Percentiles rank a stretch among this genome's conserved stretches.
phyloP scores from a whole-genome alignment of 2,113 vertebrate genomes.

The Cyprinodon variegatus region DNA sequence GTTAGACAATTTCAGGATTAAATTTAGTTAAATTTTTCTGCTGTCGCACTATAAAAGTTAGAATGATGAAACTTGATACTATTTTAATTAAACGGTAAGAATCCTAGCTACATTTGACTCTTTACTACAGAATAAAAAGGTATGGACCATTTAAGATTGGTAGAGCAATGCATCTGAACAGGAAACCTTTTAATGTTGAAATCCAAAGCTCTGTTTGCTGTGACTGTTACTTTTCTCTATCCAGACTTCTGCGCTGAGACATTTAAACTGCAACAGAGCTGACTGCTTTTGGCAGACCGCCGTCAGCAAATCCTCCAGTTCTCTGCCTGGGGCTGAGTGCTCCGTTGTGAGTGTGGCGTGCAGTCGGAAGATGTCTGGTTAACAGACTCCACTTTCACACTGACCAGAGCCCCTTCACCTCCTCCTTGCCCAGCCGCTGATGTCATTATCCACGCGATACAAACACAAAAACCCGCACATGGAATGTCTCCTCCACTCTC shows the following conservation, averaged over 20 bases:
- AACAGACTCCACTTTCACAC: conserved; percentile 77
- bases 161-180: conserved; percentile 10
- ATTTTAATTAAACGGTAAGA: conserved; percentile 25
- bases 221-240: conserved; percentile 59
- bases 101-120: conserved; percentile 37
- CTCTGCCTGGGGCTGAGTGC: conserved; percentile 67
- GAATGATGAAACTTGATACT: conserved; percentile 10
- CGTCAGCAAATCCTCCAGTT: conserved; percentile 49
- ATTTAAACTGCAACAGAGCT: conserved; percentile 64
- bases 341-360: conserved; percentile 66
- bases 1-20: too few species aligned
- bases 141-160: conserved; percentile 41
- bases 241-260: conserved; percentile 63
- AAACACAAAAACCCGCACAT: conserved; percentile 56
- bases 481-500: conserved; percentile 64
- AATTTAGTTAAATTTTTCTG: too few species aligned
- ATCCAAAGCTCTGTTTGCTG: conserved; percentile 53
- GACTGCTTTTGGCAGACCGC: conserved; percentile 72
- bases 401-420: conserved; percentile 71
- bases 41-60: not conserved
- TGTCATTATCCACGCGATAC: conserved; percentile 66
- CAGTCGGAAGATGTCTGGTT: conserved; percentile 62
- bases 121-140: conserved; percentile 40
- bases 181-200: conserved; percentile 66
- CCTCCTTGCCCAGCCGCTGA: conserved; percentile 71